phyloP scores from a whole-genome alignment of 2,113 vertebrate species.

The Phaethornis superciliosus region DNA sequence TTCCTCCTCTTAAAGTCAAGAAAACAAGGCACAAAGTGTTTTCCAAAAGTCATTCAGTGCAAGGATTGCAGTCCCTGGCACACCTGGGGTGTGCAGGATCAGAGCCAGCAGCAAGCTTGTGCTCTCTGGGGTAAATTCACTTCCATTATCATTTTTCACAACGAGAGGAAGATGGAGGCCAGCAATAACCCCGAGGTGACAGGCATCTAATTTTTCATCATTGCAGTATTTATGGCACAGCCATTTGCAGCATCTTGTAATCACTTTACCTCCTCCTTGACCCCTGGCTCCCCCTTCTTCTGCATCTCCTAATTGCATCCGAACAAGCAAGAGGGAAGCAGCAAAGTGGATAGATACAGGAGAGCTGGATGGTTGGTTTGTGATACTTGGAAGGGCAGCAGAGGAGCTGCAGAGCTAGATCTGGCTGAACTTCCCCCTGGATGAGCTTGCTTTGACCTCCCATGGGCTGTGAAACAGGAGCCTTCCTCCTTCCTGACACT shows the following conservation, averaged over 20 bases:
- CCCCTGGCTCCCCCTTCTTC: constrained; percentile 37
- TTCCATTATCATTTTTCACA: constrained; percentile 51
- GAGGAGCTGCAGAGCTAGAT: constrained; percentile 16
- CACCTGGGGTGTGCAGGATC: background rate
- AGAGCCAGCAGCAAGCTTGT: background rate
- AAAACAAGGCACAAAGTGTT: background rate
- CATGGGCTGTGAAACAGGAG: background rate
- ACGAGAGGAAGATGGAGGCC: constrained; percentile 26
- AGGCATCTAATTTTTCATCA: constrained; percentile 48
- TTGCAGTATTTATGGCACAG: constrained; percentile 17
- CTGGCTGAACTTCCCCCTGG: background rate
- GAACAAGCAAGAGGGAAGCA: constrained; percentile 16
- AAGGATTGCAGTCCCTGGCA: constrained; percentile 9
- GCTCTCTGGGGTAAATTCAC: background rate
- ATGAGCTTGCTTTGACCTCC: constrained; percentile 16
- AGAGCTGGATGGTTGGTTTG: constrained; percentile 19
- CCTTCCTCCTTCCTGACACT: background rate
- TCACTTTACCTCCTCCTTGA: constrained; percentile 37
- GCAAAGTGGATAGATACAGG: constrained; percentile 21
- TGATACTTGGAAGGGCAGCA: constrained; percentile 51
- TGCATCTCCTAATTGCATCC: constrained; percentile 35
- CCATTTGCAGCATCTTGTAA: constrained; percentile 50
- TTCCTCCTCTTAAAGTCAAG: background rate
- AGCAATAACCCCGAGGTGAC: constrained; percentile 27
- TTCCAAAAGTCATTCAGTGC: background rate